Evolutionary conservation across 2,888 invertebrate genomes (phyloP).

Genomic region (Chrysolina oricalcia): DNA sequence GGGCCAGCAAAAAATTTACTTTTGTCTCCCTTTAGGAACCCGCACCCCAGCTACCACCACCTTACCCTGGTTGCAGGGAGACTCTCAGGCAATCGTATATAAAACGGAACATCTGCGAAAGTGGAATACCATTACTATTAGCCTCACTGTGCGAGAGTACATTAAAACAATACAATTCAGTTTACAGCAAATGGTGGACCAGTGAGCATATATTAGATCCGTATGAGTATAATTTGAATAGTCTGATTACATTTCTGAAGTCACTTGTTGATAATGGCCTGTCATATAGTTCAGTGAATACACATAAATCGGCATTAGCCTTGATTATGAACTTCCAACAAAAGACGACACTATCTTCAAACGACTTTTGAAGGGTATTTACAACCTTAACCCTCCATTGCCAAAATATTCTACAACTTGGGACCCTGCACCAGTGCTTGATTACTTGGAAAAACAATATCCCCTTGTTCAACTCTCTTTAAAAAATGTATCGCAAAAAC

Average conservation of each 20-base stretch:
- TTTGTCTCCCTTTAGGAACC: slow-evolving; percentile 28
- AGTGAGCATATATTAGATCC: background rate
- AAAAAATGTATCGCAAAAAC: slow-evolving; percentile 28
- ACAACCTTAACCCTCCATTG: slow-evolving; percentile 9
- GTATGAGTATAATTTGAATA: too few species aligned
- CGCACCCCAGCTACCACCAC: slow-evolving; percentile 20
- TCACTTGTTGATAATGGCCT: background rate
- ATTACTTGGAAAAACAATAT: slow-evolving; percentile 18
- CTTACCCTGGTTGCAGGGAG: slow-evolving; percentile 31
- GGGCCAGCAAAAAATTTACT: slow-evolving; percentile 13
- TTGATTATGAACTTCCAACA: slow-evolving; percentile 1
- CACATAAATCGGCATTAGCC: slow-evolving; percentile 25
- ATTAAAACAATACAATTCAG: slow-evolving; percentile 13
- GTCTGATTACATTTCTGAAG: slow-evolving; percentile 11
- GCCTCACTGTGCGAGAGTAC: slow-evolving; percentile 17
- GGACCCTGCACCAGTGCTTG: slow-evolving; percentile 31
- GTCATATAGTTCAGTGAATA: slow-evolving; percentile 26
- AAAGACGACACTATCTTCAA: slow-evolving; percentile 32
- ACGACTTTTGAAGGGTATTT: slow-evolving; percentile 41
- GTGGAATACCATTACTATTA: background rate
- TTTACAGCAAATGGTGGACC: slow-evolving; percentile 27
- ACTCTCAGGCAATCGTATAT: slow-evolving; percentile 20
- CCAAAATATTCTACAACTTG: slow-evolving; percentile 42
- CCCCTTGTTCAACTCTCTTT: background rate
- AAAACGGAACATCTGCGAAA: slow-evolving; percentile 5